A percentile compares a stretch with the other conserved stretches of the same genome.
Conservation (phyloP, 64 coral and sea anemone genomes). For the Anthopleura sola region DNA sequence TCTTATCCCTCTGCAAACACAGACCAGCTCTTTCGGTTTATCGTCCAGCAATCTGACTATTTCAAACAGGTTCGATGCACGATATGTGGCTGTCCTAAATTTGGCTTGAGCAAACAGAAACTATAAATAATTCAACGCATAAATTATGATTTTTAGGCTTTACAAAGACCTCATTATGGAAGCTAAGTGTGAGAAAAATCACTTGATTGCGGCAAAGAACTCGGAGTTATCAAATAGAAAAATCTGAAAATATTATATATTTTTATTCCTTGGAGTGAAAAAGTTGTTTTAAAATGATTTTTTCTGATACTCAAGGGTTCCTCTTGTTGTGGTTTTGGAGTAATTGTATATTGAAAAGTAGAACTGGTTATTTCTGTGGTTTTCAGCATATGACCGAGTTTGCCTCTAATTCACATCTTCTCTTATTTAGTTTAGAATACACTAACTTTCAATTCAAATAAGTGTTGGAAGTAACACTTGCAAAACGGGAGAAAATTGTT, state of each 20-base stretch:
- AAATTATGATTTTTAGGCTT: slow-evolving; percentile 13
- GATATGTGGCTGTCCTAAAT: slow-evolving; percentile 1
- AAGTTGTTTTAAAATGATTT: no score
- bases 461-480: no score
- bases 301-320: not conserved
- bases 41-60: not conserved
- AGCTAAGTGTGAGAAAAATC: not conserved
- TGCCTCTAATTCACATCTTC: no score
- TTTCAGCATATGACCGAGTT: no score
- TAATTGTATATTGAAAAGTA: not conserved
- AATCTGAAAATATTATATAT: not conserved
- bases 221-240: not conserved
- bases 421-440: no score
- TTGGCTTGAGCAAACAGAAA: slow-evolving; percentile 15
- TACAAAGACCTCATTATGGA: slow-evolving; percentile 13
- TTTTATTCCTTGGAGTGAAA: no score
- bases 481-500: no score
- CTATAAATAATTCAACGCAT: slow-evolving; percentile 17
- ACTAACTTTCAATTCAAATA: no score
- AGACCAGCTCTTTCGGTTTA: not conserved
- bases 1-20: not conserved
- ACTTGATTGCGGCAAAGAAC: not conserved
- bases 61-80: not conserved
- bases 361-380: no score
- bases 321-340: not conserved